These are phyloP conservation scores for Hipposideros armiger DNA, from an alignment of 2,113 vertebrate genomes.

Conservation along the genomic window DNA sequence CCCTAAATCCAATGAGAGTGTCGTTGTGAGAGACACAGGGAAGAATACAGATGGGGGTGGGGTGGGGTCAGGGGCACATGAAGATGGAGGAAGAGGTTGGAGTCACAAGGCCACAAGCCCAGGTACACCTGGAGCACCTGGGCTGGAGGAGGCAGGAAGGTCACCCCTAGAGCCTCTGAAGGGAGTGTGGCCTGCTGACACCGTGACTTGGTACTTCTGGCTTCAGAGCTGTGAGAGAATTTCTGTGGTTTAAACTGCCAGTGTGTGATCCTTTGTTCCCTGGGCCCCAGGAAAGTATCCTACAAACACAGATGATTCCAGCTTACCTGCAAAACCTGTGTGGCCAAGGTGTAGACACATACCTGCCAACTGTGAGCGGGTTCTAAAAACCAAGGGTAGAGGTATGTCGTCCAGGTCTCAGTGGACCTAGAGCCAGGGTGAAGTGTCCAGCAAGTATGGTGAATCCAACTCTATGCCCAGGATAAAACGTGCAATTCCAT, in stretches of 20 bases:
- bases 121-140: neutral
- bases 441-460: neutral
- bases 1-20: neutral
- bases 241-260: neutral
- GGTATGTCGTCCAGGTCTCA: rapidly evolving
- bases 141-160: neutral
- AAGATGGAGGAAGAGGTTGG: rapidly evolving
- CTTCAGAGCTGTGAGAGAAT: neutral
- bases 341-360: too few relatives aligned
- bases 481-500: neutral
- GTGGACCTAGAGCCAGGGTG: neutral
- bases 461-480: too few relatives aligned
- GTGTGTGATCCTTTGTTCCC: too few relatives aligned
- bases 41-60: neutral
- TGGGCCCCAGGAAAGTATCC: too few relatives aligned
- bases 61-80: neutral
- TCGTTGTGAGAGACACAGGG: too few relatives aligned
- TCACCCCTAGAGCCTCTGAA: neutral
- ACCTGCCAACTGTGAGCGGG: rapidly evolving
- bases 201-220: neutral
- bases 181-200: neutral
- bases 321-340: rapidly evolving
- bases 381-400: neutral
- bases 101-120: rapidly evolving
- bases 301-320: rapidly evolving